Base-by-base conservation (phyloP, 2,888 invertebrate species). In the Acanthococcus lagerstroemiae region DNA sequence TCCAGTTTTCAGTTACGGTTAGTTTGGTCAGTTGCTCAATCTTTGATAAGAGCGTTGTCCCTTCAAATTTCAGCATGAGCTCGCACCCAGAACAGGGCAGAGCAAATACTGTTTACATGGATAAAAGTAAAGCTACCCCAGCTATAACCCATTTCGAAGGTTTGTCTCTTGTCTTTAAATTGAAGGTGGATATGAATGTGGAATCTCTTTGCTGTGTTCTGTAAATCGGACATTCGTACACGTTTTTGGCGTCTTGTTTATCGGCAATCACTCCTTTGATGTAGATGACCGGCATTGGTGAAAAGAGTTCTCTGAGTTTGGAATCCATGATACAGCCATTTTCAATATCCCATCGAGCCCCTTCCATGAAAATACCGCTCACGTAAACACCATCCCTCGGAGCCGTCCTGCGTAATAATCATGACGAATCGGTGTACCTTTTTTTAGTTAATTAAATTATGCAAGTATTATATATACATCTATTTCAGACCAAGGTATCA, bases 171-270 rank as follows among this genome's bases (percentile, higher is more conserved):
- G 90, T 90, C 79, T 88, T 90, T 68, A 96, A 79, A 77, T 93
- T 93, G 75, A 96, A 95, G 0, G 94, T 94, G 95, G 95, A 95
- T 12, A 96, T 92, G 74, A 85, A 96, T 0, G 95, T 95, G 0
- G 88, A 89, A 0, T 95, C 95, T 63, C 95, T 82, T 75, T 70
- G 83, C 81, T 87, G 82, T 12, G 93, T 95, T 78, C 94, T 94
- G 77, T 95, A 95, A 5, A 95, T 88, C 7, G 95, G 94, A 76
- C 94, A 95, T 74, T 91, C 91, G 77, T 94, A 95, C 70, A 90
- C 82, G 75, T 88, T 92, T 70, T 89, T 83, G 17, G 83, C 78
- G 72, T 95, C 95, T 76, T 90, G 89, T 74, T 95, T 90, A 76
- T 95, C 95, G 30, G 88, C 86, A 0, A 88, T 88, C 58, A 89